A percentile compares a stretch with the other conserved stretches of the same genome.
These are phyloP conservation scores for Drosophila eohydei DNA, from an alignment of 2,888 invertebrate species.

Conservation along the genomic window DNA sequence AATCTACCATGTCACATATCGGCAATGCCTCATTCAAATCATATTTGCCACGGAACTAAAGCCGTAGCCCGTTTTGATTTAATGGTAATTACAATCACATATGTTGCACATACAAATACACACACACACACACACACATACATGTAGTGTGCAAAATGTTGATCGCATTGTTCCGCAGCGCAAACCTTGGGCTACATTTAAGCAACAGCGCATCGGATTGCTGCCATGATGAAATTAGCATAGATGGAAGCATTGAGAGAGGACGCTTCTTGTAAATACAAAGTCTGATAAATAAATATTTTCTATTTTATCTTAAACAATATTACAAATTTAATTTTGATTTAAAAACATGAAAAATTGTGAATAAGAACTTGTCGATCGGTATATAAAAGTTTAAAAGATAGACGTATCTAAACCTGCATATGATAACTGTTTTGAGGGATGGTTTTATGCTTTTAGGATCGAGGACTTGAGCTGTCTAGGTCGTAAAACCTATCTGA, in stretches of 20 bases:
- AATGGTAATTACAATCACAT: conserved; percentile 48
- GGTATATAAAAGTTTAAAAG: neutral
- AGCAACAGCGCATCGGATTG: conserved; percentile 27
- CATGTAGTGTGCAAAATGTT: conserved; percentile 31
- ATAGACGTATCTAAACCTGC: neutral
- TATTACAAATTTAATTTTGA: neutral
- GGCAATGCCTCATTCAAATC: conserved; percentile 50
- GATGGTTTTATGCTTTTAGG: neutral
- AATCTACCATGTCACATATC: neutral
- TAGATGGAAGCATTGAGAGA: neutral
- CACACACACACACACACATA: neutral
- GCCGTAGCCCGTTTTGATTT: conserved; percentile 31
- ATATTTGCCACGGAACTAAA: conserved; percentile 59
- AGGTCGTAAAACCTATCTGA: conserved; percentile 10
- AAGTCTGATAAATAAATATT: neutral
- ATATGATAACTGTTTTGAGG: neutral
- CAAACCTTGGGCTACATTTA: conserved; percentile 63
- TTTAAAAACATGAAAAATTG: neutral
- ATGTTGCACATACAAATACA: conserved; percentile 12
- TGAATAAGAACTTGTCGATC: neutral
- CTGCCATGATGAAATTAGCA: conserved; percentile 25
- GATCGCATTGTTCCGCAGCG: conserved; percentile 55
- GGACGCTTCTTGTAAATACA: neutral
- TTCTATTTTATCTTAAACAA: neutral
- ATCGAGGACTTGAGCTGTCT: conserved; percentile 10